Evolutionary conservation across 2,888 invertebrate species (phyloP), one percentile per base, ranked within the genome.

Genomic region (Cyclophora punctaria): DNA sequence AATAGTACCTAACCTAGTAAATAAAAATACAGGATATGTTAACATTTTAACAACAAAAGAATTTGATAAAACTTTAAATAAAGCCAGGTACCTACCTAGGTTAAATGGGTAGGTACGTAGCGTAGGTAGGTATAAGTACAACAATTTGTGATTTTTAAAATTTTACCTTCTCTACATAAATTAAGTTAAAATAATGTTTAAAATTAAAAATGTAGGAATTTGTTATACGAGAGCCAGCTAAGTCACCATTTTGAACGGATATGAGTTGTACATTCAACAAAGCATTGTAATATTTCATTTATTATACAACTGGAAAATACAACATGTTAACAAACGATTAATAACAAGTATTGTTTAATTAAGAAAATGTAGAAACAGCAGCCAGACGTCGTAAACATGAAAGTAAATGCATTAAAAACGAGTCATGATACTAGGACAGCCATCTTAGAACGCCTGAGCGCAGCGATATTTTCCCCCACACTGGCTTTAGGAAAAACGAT

Each of bases 241-340:
- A 85, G 91, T 85, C 91, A 91, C 91, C 91, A 91, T 91, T 91
- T 91, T 91, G 91, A 91, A 89, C 90, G 89, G 89, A 88, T 83
- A 83, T 86, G 79, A 80, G 75, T 78, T 73, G 77, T 74, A 79
- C 71, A 20, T 20, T 79, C 73, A 80, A 87, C 85, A 84, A 85
- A 78, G 84, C 83, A 77, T 79, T 80, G 76, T 78, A 75, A 68
- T 76, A 71, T 63, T 55, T 33, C 64, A 67, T 63, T 57, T 67
- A 69, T 67, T 62, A 59, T 67, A 63, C 37, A 37, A 5, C 58
- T 64, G 69, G 62, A 54, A 69, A 72, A 73, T 73, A 71, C 63
- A 73, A 70, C 61, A 78, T 64, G 64, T 61, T 59, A 61, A 64
- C 59, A 54, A 20, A 64, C 56, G 64, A 70, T 50, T 46, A 46